Percentiles rank a stretch among this genome's conserved stretches.
These are phyloP conservation scores for Triops longicaudatus DNA, from an alignment of 1,140 invertebrate genomes.

Conservation along the genomic window DNA sequence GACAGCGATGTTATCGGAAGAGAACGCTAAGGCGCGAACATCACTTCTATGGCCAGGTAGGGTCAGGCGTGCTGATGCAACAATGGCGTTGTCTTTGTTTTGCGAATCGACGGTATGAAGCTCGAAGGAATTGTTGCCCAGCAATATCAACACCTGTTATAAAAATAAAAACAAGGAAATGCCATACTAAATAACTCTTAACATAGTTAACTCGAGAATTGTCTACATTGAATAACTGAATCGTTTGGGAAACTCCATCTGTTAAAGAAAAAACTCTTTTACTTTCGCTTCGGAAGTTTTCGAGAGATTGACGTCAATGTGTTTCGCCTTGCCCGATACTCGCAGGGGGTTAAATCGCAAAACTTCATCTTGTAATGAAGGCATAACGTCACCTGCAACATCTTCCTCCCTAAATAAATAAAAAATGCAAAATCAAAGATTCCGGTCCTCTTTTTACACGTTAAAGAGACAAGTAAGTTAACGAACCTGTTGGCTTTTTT, in stretches of 20 bases:
- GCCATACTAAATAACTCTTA: conserved; percentile 8
- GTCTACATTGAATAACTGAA: too few species aligned
- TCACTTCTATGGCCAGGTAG: conserved; percentile 78
- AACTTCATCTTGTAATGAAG: conserved; percentile 56
- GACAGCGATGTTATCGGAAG: conserved; percentile 78
- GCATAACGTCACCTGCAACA: conserved; percentile 27
- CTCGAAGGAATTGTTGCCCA: conserved; percentile 44
- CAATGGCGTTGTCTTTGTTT: conserved; percentile 48
- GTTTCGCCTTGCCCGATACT: conserved; percentile 58
- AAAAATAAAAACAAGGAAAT: conserved; percentile 24
- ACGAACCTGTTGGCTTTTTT: conserved; percentile 28
- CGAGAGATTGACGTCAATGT: conserved; percentile 53
- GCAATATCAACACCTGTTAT: conserved; percentile 39
- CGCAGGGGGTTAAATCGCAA: conserved; percentile 56
- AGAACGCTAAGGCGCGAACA: conserved; percentile 75
- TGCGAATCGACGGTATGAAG: conserved; percentile 46
- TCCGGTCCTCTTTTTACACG: neutral
- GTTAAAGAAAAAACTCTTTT: too few species aligned
- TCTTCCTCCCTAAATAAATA: conserved; percentile 30
- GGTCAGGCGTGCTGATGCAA: conserved; percentile 38
- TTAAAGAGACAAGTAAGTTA: neutral
- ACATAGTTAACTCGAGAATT: too few species aligned
- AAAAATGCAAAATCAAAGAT: conserved; percentile 17
- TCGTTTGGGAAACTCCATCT: too few species aligned
- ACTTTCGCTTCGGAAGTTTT: conserved; percentile 56